Percentiles rank a stretch among this genome's conserved stretches.
These are phyloP conservation scores for Andrena minutula DNA, from an alignment of 2,888 invertebrate species.

Conservation along the genomic window DNA sequence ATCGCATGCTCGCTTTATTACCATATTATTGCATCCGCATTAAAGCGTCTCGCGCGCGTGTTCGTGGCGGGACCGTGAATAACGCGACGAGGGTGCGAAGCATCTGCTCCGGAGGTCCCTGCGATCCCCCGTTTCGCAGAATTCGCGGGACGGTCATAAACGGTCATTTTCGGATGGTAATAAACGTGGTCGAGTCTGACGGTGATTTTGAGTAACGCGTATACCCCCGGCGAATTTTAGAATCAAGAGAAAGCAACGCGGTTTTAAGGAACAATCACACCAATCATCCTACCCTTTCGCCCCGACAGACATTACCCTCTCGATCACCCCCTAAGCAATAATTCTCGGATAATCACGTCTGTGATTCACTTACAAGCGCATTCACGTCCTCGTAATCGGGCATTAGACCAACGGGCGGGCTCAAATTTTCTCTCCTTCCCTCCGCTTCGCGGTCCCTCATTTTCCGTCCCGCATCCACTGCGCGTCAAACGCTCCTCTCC, in stretches of 20 bases:
- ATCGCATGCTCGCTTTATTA: slow-evolving; percentile 67
- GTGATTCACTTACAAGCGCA: slow-evolving; percentile 39
- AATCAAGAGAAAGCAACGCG: slow-evolving; percentile 23
- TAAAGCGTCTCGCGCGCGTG: slow-evolving; percentile 47
- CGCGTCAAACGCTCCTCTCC: neutral
- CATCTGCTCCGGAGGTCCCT: slow-evolving; percentile 42
- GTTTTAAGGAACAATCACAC: slow-evolving; percentile 34
- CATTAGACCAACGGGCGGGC: slow-evolving; percentile 35
- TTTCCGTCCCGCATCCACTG: neutral
- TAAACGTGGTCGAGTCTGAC: no score
- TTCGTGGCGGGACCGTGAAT: slow-evolving; percentile 5
- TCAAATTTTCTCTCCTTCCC: neutral
- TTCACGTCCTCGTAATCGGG: slow-evolving; percentile 34
- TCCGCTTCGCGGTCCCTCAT: neutral
- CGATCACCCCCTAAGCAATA: slow-evolving; percentile 37
- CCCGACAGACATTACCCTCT: slow-evolving; percentile 26
- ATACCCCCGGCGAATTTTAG: neutral
- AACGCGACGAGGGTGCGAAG: slow-evolving; percentile 23
- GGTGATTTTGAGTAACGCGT: neutral
- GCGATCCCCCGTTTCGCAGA: neutral
- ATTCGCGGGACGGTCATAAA: neutral
- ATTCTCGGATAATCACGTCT: slow-evolving; percentile 44
- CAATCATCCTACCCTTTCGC: slow-evolving; percentile 30
- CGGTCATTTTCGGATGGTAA: neutral
- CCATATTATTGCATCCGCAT: slow-evolving; percentile 63